Conservation (phyloP, 2,888 invertebrate genomes). For the Leptura quadrifasciata region DNA sequence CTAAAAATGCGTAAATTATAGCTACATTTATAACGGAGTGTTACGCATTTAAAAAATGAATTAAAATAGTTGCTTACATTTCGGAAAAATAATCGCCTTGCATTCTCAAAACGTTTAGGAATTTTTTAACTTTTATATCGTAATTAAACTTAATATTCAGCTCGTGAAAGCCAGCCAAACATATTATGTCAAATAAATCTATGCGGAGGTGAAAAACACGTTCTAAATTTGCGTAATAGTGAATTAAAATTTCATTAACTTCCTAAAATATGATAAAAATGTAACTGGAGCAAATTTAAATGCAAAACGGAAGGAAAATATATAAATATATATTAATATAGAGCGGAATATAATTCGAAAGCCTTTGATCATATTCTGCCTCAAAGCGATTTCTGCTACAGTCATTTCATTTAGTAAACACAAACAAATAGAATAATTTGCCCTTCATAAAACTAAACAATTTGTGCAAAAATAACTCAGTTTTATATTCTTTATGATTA, state of each 20-base stretch:
- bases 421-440: slow-evolving; percentile 31
- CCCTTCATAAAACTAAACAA: slow-evolving; percentile 18
- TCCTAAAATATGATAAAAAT: background rate
- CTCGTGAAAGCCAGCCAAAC: background rate
- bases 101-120: too few relatives aligned
- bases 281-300: background rate
- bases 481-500: too few relatives aligned
- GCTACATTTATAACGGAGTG: too few relatives aligned
- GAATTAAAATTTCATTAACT: background rate
- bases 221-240: background rate
- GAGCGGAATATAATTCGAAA: slow-evolving; percentile 27
- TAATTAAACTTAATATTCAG: background rate
- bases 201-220: background rate
- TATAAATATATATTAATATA: slow-evolving; percentile 25
- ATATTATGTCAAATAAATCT: background rate
- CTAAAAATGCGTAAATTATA: too few relatives aligned
- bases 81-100: too few relatives aligned
- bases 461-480: background rate
- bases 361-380: slow-evolving; percentile 38
- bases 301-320: slow-evolving; percentile 18
- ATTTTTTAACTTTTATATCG: background rate
- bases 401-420: slow-evolving; percentile 34
- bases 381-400: slow-evolving; percentile 33
- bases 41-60: too few relatives aligned
- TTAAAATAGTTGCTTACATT: too few relatives aligned